Base-by-base conservation (phyloP, 2,797 vertebrate species). In the Pterois miles region DNA sequence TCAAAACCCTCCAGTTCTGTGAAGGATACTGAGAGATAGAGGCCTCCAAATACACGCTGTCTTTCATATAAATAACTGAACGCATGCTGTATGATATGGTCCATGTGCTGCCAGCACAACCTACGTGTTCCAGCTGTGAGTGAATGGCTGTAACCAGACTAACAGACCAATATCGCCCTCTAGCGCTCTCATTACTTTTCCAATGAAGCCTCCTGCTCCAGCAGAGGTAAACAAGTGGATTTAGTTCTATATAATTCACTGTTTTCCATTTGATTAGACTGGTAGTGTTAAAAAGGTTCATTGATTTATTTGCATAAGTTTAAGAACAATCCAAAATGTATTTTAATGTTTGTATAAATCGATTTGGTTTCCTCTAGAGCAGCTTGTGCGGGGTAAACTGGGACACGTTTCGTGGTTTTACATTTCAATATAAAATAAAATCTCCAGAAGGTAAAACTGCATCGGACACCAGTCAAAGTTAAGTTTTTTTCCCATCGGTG, bases 101-200 rank as follows among this genome's bases (percentile, higher is more conserved):
- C 58, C 48, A 67, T 64, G 27, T 63, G 64, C 74, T 65, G 68
- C 64, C 64, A 78, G 18, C 40, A 43, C 40, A 43, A 43, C 40
- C 40, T 43, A 5, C 16, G 36, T 60, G 67, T 79, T 77, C 65
- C 65, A 66, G 67, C 62, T 76, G 36, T 67, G 62, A 33, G 31
- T 7, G 22, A 43, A 10, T 20, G 22, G 43, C 71, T 65, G 9
- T 7, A n/a, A 56, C 36, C 62, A 74, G 27, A 83, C 81, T 23
- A 6, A 78, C 85, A 93, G 94, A 67, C 74, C 94, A 91, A 94
- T 68, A 90, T 88, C 91, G 94, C 94, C 95, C 94, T 94, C 95
- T 95, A 94, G 95, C 83, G 95, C 82, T 71, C 31, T 0, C 33
- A 22, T 3, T 12, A 16, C 56, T 27, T 11, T 2, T 11, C 16